Evolutionary conservation across 1,140 invertebrate species (phyloP).

Genomic region (Ectropis grisescens): DNA sequence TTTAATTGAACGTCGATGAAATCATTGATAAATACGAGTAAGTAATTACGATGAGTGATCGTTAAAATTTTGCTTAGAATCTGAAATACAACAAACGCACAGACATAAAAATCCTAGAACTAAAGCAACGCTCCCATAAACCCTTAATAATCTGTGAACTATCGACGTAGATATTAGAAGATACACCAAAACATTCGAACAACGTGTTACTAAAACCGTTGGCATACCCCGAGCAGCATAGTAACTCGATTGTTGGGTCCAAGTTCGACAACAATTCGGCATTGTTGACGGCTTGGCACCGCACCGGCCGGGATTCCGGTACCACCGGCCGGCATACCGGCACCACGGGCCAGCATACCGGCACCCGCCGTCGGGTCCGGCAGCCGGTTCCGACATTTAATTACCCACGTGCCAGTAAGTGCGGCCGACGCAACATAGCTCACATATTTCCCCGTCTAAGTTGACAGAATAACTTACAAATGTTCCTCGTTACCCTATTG

Average conservation of each 20-base stretch:
- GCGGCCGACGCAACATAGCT: conserved; percentile 35
- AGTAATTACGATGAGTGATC: no score
- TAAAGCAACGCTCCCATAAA: no score
- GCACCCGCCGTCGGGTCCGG: conserved; percentile 32
- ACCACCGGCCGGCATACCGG: conserved; percentile 28
- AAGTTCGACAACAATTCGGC: conserved; percentile 43
- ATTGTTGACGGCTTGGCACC: conserved; percentile 30
- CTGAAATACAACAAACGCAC: no score
- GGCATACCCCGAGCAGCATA: no score
- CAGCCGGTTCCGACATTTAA: conserved; percentile 59
- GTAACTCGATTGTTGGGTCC: conserved; percentile 12
- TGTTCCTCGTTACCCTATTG: conserved; percentile 18
- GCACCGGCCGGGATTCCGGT: conserved; percentile 23
- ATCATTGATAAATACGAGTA: no score
- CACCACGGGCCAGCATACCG: conserved; percentile 24
- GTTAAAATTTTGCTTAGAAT: no score
- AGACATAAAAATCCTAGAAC: no score
- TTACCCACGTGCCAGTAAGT: conserved; percentile 56
- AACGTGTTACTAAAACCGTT: no score
- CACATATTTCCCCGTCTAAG: conserved; percentile 42
- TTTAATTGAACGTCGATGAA: no score
- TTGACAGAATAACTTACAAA: conserved; percentile 42
- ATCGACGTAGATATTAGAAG: no score
- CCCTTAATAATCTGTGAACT: no score
- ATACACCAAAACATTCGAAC: no score